A percentile compares a stretch with the other conserved stretches of the same genome.
These are phyloP conservation scores for Lipophrys pholis DNA, from an alignment of 2,113 vertebrate species.

Conservation along the genomic window DNA sequence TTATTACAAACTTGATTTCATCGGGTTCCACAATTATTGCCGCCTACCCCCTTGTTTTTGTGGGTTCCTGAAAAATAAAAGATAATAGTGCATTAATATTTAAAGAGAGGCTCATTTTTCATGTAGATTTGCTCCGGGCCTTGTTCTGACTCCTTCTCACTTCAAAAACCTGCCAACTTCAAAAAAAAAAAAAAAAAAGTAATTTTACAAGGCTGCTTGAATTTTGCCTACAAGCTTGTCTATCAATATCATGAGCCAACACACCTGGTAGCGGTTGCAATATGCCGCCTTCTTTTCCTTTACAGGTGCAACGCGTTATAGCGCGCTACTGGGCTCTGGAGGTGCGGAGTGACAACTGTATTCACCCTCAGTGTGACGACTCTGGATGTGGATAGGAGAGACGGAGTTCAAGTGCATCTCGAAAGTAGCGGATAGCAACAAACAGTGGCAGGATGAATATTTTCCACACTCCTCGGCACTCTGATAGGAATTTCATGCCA, in stretches of 20 bases:
- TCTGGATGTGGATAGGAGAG: background rate
- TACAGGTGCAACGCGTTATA: background rate
- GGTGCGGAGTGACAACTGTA: background rate
- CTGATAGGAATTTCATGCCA: background rate
- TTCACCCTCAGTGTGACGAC: conserved; percentile 3
- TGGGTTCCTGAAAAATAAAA: conserved; percentile 6
- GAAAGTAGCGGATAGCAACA: background rate
- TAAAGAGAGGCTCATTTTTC: no score
- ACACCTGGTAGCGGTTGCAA: background rate
- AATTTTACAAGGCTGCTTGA: background rate
- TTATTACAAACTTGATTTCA: background rate
- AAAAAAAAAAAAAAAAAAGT: background rate
- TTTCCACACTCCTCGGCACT: no score
- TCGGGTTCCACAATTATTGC: background rate
- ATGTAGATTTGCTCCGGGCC: background rate
- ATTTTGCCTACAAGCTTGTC: background rate
- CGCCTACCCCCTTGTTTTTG: background rate
- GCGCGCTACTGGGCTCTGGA: background rate
- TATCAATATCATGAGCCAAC: background rate
- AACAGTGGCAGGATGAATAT: background rate
- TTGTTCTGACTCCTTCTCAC: background rate
- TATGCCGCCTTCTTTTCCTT: background rate
- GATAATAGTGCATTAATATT: background rate
- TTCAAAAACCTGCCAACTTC: background rate
- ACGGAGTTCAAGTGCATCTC: background rate